Conservation (phyloP, 1,140 invertebrate species). For the Penaeus indicus region DNA sequence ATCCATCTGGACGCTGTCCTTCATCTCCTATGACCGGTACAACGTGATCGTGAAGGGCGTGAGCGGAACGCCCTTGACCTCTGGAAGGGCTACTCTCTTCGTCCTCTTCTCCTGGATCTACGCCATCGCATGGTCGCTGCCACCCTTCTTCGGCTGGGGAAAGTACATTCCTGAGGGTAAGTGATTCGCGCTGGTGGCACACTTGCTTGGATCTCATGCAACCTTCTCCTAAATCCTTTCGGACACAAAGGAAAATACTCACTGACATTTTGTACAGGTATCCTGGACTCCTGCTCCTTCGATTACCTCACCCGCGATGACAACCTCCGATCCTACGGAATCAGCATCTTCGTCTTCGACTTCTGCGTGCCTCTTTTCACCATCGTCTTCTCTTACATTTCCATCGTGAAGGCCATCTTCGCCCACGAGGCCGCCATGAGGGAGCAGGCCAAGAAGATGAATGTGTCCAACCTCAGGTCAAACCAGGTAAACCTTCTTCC, state of each 20-base stretch:
- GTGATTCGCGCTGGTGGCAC: no score
- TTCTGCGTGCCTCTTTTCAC: conserved; percentile 54
- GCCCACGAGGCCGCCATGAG: conserved; percentile 27
- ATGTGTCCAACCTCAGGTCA: conserved; percentile 69
- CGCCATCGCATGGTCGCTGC: conserved; percentile 62
- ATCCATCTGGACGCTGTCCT: conserved; percentile 66
- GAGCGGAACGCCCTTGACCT: conserved; percentile 66
- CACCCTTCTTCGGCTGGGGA: conserved; percentile 67
- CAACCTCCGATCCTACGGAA: conserved; percentile 46
- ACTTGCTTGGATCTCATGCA: no score
- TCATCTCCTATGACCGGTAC: conserved; percentile 68
- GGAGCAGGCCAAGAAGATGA: no score
- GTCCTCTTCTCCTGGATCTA: conserved; percentile 67
- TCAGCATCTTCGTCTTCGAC: conserved; percentile 61
- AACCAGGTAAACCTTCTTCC: conserved; percentile 70
- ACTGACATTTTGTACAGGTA: background rate
- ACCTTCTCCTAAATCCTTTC: no score
- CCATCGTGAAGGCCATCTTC: conserved; percentile 71
- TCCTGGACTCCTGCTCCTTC: conserved; percentile 66
- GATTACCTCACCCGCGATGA: conserved; percentile 59
- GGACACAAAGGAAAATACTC: no score
- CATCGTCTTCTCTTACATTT: conserved; percentile 70
- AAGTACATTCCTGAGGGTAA: conserved; percentile 65
- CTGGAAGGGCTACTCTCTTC: conserved; percentile 55
- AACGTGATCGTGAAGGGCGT: conserved; percentile 68